A percentile compares a stretch with the other conserved stretches of the same genome.
Conservation (phyloP, 2,888 invertebrate species). For the Machimus atricapillus region DNA sequence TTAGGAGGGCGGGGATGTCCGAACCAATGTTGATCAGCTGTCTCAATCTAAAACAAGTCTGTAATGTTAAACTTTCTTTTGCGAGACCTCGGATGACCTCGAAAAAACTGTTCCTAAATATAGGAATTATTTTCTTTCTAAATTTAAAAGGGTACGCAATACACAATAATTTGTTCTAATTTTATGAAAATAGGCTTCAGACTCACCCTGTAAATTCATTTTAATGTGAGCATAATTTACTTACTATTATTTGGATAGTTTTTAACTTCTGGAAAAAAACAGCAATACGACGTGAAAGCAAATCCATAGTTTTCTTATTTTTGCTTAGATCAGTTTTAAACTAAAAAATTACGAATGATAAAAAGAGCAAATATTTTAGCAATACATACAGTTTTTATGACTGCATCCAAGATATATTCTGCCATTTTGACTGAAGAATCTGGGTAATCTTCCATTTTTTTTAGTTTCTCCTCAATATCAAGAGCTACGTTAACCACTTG, state of each 20-base stretch:
- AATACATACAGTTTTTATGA: conserved; percentile 52
- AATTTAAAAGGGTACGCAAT: too few relatives aligned
- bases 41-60: too few relatives aligned
- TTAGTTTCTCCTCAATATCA: background rate
- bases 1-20: too few relatives aligned
- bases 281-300: background rate
- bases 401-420: conserved; percentile 56
- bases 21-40: too few relatives aligned
- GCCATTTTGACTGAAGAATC: conserved; percentile 53
- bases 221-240: background rate
- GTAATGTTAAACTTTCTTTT: too few relatives aligned
- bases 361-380: background rate
- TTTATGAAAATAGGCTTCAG: too few relatives aligned
- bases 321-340: background rate
- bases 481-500: background rate
- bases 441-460: background rate
- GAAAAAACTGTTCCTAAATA: too few relatives aligned
- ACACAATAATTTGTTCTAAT: too few relatives aligned
- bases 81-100: too few relatives aligned
- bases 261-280: background rate
- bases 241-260: background rate
- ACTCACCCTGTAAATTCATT: background rate
- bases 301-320: background rate
- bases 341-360: background rate
- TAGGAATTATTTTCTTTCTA: too few relatives aligned